Base-by-base conservation (phyloP, 2,888 invertebrate genomes). In the Lacanobia oleracea region DNA sequence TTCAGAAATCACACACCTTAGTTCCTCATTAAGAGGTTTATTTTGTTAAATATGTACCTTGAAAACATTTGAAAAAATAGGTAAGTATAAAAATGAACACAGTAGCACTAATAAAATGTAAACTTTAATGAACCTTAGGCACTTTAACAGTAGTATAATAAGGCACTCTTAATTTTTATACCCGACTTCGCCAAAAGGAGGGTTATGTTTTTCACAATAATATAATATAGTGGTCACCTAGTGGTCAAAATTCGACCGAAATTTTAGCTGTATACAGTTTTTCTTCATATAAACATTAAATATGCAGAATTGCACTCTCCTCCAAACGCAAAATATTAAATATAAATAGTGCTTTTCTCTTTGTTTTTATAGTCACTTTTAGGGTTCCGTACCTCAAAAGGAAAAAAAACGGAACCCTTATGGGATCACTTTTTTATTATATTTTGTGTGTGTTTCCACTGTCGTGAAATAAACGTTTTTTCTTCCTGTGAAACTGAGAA, bases 71-170 rank as follows among this genome's bases (percentile, higher is more conserved):
- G 7, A 10, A 2, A 10, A 2, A 21, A 53, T 45, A 2, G 23
- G 14, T 1, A 10, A 6, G 21, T 5, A 18, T 56, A 45, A 72
- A 40, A 27, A 14, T 43, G 6, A 50, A 50, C 12, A 27, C 16
- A 33, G 9, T 16, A 7, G n/a, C n/a, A 74, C 1, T 16, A n/a
- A 62, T 74, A 7, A 43, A 63, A 64, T 33, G 0, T 64, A 16
- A 74, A 64, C 23, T 74, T 64, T 53, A 74, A n/a, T 74, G 33
- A 21, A 40, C 12, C 7, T 23, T 54, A 64, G 45, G 40, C 37
- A 54, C 65, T 37, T 7, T 23, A 54, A 72, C 21, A 65, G 40
- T 18, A 10, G n/a, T 21, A 43, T 45, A 23, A 62, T 37, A 62
- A 54, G 43, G 33, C 62, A 72, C 51, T 53, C 23, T 53, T 27